Conservation (phyloP, 2,797 vertebrate species). For the Cottoperca gobio region DNA sequence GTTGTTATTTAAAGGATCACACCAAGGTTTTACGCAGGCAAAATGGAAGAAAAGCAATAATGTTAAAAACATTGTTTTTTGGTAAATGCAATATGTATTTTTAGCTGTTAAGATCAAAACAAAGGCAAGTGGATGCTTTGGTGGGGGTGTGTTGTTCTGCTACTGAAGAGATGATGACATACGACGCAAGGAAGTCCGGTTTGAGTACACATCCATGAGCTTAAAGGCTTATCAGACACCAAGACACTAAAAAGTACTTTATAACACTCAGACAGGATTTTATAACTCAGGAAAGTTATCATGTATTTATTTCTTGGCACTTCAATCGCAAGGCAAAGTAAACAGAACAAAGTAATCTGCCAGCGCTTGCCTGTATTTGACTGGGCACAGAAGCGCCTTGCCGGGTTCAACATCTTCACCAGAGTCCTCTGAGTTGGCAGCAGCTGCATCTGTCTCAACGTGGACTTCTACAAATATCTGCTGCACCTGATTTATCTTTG, state of each 20-base stretch:
- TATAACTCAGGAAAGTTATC: no score
- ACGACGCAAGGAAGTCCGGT: background rate
- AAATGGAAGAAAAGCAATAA: background rate
- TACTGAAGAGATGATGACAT: background rate
- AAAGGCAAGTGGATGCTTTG: background rate
- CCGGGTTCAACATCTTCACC: background rate
- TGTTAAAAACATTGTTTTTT: background rate
- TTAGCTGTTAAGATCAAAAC: background rate
- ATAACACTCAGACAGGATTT: background rate
- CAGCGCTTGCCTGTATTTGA: background rate
- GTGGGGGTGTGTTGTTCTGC: background rate
- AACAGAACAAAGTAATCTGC: background rate
- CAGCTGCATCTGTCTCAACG: background rate
- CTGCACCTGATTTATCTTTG: conserved; percentile 15
- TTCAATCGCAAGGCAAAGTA: background rate
- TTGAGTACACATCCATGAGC: background rate
- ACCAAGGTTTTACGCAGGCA: background rate
- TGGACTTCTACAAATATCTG: background rate
- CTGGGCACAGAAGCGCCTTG: background rate
- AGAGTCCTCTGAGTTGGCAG: background rate
- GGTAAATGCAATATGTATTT: background rate
- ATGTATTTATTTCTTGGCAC: background rate
- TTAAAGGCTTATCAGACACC: background rate
- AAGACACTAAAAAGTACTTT: background rate
- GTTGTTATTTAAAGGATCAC: background rate